These are phyloP conservation scores for Macrotrachela quadricornifera DNA, from an alignment of 1,140 invertebrate species.

Conservation along the genomic window DNA sequence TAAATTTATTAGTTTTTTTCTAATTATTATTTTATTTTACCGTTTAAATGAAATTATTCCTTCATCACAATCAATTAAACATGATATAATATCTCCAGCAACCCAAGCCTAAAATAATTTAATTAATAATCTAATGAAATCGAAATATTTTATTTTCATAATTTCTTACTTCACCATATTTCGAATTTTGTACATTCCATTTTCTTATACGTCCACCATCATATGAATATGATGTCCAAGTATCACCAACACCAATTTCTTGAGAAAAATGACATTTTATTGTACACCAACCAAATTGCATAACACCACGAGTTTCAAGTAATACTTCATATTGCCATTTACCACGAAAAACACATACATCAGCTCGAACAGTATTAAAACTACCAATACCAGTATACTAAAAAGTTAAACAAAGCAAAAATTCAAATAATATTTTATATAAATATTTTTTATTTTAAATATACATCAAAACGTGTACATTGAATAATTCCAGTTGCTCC, in stretches of 20 bases:
- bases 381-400: conserved; percentile 10
- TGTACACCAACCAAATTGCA: conserved; percentile 65
- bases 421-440: too few relatives aligned
- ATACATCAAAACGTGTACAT: too few relatives aligned
- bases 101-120: conserved; percentile 38
- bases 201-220: conserved; percentile 55
- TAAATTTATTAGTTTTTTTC: background rate
- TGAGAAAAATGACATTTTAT: conserved; percentile 48
- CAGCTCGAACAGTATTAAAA: conserved; percentile 24
- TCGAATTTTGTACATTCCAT: conserved; percentile 52
- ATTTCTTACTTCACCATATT: conserved; percentile 45
- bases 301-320: conserved; percentile 58
- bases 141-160: background rate
- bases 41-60: conserved; percentile 36
- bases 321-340: conserved; percentile 68
- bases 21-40: conserved; percentile 14
- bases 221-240: conserved; percentile 51
- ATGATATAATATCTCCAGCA: conserved; percentile 56
- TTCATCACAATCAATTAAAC: conserved; percentile 50
- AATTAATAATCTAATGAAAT: background rate
- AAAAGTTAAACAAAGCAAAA: too few relatives aligned
- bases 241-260: conserved; percentile 55
- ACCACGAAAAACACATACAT: conserved; percentile 32
- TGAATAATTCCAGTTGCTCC: too few relatives aligned
- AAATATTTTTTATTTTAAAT: too few relatives aligned